Evolutionary conservation across 2,888 invertebrate genomes (phyloP).

Genomic region (Neoitamus cyanurus): DNA sequence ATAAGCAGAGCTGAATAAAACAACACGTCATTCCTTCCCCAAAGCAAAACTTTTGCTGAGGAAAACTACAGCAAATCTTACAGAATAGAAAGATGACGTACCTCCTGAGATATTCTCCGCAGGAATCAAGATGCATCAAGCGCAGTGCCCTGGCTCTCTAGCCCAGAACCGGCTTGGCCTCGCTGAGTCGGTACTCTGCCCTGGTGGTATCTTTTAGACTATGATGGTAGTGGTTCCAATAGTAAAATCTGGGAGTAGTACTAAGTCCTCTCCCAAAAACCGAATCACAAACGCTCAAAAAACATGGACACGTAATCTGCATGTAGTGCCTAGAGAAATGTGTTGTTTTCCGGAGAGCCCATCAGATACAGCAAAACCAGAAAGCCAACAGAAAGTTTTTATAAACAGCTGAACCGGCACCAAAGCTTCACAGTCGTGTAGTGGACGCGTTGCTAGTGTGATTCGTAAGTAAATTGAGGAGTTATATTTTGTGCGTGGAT

Average conservation of each 20-base stretch:
- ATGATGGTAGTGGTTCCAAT: too few relatives aligned
- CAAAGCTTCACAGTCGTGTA: constrained; percentile 23
- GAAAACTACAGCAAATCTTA: neutral
- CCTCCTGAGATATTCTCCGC: neutral
- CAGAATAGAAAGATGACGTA: neutral
- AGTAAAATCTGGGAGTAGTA: too few relatives aligned
- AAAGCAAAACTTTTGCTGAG: neutral
- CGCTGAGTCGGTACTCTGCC: neutral
- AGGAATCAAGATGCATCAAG: neutral
- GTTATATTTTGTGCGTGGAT: constrained; percentile 1
- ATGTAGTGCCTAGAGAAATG: neutral
- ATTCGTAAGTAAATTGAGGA: neutral
- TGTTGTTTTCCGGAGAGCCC: neutral
- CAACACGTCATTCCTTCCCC: neutral
- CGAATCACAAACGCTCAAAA: neutral
- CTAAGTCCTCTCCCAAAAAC: neutral
- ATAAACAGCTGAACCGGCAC: neutral
- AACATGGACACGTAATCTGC: neutral
- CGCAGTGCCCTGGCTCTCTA: neutral
- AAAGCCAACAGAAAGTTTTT: constrained; percentile 10
- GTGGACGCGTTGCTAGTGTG: neutral
- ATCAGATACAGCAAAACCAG: neutral
- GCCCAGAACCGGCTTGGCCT: neutral
- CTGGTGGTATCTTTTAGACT: too few relatives aligned
- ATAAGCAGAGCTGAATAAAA: neutral